These are phyloP conservation scores for Vanessa cardui DNA, from an alignment of 2,888 invertebrate species.

Conservation along the genomic window DNA sequence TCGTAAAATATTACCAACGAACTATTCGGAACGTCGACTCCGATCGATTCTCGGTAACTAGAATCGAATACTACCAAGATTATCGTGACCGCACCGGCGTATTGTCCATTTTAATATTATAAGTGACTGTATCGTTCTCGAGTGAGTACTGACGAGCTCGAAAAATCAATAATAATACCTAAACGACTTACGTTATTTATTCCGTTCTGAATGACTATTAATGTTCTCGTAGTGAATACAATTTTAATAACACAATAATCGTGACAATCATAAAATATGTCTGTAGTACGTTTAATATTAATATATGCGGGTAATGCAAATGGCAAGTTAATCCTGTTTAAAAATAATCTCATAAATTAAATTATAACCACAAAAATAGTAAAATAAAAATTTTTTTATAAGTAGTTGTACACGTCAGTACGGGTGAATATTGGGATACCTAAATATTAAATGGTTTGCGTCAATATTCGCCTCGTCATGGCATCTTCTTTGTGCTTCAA, in stretches of 20 bases:
- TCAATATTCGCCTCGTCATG: conserved; percentile 76
- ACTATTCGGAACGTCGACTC: conserved; percentile 57
- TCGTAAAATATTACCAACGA: conserved; percentile 59
- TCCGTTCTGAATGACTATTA: conserved; percentile 18
- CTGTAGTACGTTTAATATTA: conserved; percentile 18
- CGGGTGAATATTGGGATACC: conserved; percentile 70
- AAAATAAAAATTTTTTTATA: conserved; percentile 19
- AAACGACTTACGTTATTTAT: conserved; percentile 10
- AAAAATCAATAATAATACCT: conserved; percentile 38
- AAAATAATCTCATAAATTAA: conserved; percentile 17
- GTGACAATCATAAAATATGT: conserved; percentile 35
- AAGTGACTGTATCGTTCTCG: conserved; percentile 64
- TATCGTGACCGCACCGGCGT: conserved; percentile 66
- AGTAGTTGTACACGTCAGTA: conserved; percentile 54
- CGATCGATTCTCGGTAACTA: conserved; percentile 70
- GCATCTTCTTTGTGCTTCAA: conserved; percentile 74
- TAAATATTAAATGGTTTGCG: conserved; percentile 80
- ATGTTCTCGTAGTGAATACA: conserved; percentile 29
- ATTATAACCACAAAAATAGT: conserved; percentile 8
- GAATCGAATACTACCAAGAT: conserved; percentile 69
- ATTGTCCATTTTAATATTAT: conserved; percentile 74
- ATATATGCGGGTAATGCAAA: conserved; percentile 30
- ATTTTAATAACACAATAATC: conserved; percentile 33
- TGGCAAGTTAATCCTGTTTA: conserved; percentile 26
- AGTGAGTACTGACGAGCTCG: conserved; percentile 52